phyloP scores from a whole-genome alignment of 2,888 invertebrate genomes.

The Ophion slaviceki region DNA sequence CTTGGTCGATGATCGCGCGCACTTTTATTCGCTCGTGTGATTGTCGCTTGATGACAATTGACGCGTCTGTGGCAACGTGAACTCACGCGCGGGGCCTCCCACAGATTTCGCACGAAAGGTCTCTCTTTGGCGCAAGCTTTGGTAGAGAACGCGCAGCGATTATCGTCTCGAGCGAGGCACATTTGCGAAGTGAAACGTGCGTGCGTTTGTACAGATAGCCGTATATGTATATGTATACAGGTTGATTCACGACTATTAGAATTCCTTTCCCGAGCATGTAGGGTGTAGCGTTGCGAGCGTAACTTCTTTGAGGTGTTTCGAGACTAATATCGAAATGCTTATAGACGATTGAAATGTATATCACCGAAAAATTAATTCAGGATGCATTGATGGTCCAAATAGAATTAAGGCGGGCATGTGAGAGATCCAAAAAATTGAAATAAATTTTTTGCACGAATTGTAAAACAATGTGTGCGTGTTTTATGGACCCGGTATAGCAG shows the following conservation, averaged over 20 bases:
- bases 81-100: slow-evolving; percentile 30
- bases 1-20: slow-evolving; percentile 18
- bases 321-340: too few relatives aligned
- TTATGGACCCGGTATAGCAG: too few relatives aligned
- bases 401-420: too few relatives aligned
- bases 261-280: too few relatives aligned
- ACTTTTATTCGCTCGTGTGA: slow-evolving; percentile 8
- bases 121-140: background rate
- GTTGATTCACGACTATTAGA: background rate
- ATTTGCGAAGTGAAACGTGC: slow-evolving; percentile 7
- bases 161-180: background rate
- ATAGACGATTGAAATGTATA: too few relatives aligned
- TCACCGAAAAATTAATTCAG: too few relatives aligned
- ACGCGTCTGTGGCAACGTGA: slow-evolving; percentile 26
- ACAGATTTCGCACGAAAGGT: slow-evolving; percentile 35
- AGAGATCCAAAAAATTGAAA: too few relatives aligned
- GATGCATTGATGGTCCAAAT: too few relatives aligned
- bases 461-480: too few relatives aligned
- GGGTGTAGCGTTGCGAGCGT: too few relatives aligned
- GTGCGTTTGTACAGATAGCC: background rate
- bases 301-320: too few relatives aligned
- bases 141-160: background rate
- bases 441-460: too few relatives aligned
- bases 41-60: slow-evolving; percentile 59
- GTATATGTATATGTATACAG: background rate